These are phyloP conservation scores for Nomada fabriciana DNA, from an alignment of 2,888 invertebrate species.

Conservation along the genomic window DNA sequence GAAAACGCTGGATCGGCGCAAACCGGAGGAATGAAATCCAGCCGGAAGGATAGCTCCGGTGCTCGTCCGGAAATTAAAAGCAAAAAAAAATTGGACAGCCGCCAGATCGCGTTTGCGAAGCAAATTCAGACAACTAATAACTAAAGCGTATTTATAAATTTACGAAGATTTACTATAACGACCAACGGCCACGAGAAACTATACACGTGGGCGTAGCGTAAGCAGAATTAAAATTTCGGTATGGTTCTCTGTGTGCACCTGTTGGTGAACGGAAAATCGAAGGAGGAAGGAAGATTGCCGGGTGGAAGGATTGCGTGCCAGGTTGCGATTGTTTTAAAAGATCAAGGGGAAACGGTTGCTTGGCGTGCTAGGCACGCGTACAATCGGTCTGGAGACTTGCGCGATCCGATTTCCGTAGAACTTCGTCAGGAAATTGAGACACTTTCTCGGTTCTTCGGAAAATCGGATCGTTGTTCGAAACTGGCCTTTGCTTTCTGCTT, in stretches of 20 bases:
- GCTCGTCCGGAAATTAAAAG: conserved; percentile 66
- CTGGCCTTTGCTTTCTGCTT: conserved; percentile 14
- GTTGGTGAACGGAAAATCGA: conserved; percentile 16
- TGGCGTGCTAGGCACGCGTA: conserved; percentile 48
- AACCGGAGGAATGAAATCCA: conserved; percentile 17
- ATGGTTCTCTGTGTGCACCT: neutral
- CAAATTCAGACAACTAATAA: conserved; percentile 72
- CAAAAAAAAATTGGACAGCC: conserved; percentile 66
- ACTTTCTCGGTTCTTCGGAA: conserved; percentile 28
- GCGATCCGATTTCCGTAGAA: conserved; percentile 54
- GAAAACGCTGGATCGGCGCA: conserved; percentile 36
- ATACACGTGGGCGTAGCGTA: conserved; percentile 21
- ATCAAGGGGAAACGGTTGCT: conserved; percentile 30
- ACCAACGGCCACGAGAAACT: conserved; percentile 52
- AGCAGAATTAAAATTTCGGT: conserved; percentile 63
- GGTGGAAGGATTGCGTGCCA: conserved; percentile 56
- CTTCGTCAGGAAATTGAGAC: conserved; percentile 57
- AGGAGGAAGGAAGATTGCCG: conserved; percentile 33
- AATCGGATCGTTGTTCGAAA: conserved; percentile 32
- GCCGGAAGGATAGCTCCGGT: conserved; percentile 39
- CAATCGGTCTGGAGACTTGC: conserved; percentile 19
- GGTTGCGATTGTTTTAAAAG: conserved; percentile 55
- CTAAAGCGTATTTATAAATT: conserved; percentile 67
- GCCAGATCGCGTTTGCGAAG: conserved; percentile 71
- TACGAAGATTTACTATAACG: conserved; percentile 66